These are phyloP conservation scores for Cairina moschata DNA, from an alignment of 2,113 vertebrate genomes.

Conservation along the genomic window DNA sequence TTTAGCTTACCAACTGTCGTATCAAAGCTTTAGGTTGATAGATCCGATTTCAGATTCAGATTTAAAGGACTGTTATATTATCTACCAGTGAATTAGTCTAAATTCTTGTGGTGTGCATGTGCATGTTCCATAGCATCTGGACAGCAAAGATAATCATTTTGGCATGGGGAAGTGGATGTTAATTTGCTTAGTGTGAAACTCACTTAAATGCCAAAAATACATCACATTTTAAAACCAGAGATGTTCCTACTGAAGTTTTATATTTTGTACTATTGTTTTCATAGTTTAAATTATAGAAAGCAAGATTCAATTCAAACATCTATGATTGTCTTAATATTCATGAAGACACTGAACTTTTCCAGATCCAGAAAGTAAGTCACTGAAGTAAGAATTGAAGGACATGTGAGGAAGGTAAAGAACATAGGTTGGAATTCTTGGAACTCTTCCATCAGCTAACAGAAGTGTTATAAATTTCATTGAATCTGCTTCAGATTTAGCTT, in stretches of 20 bases:
- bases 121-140: not conserved
- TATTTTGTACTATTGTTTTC: not conserved
- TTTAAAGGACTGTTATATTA: not conserved
- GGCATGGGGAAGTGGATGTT: not conserved
- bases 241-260: not conserved
- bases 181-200: not conserved
- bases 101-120: not conserved
- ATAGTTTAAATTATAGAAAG: not conserved
- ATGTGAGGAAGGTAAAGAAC: not conserved
- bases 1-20: not conserved
- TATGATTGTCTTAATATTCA: not conserved
- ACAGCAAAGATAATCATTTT: not conserved
- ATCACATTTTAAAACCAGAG: not conserved
- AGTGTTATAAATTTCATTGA: not conserved
- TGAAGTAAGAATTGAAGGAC: not conserved
- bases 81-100: not conserved
- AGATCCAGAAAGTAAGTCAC: not conserved
- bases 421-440: not conserved
- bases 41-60: not conserved
- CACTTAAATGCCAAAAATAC: not conserved
- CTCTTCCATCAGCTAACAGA: not conserved
- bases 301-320: not conserved
- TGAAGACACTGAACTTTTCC: not conserved
- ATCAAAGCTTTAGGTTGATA: not conserved
- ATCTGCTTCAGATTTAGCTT: not conserved